A percentile compares a stretch with the other conserved stretches of the same genome.
These are phyloP conservation scores for Peromyscus leucopus DNA, from an alignment of 2,113 vertebrate species.

Conservation along the genomic window DNA sequence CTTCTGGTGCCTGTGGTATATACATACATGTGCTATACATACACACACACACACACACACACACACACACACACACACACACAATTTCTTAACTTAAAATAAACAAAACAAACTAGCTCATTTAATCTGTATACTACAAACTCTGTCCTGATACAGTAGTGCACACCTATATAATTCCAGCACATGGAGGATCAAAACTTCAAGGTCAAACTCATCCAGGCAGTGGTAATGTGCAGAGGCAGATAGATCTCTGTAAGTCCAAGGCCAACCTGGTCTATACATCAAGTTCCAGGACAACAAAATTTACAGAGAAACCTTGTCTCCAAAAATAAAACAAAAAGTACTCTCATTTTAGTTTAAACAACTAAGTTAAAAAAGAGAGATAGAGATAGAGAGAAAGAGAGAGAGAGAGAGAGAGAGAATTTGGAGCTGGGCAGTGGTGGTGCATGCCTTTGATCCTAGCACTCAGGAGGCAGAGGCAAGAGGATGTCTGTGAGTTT, in stretches of 20 bases:
- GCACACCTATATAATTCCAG: background rate
- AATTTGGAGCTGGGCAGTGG: background rate
- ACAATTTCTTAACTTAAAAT: background rate
- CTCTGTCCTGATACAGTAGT: background rate
- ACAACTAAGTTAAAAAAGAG: background rate
- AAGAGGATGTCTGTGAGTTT: too few species aligned
- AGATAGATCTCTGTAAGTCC: background rate
- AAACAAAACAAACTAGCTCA: background rate
- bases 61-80: background rate
- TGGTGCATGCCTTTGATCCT: too few species aligned
- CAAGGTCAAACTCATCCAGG: background rate
- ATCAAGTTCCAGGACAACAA: background rate
- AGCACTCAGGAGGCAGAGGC: too few species aligned
- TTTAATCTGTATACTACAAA: background rate
- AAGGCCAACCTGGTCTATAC: background rate
- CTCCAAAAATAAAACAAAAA: background rate
- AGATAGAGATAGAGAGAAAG: background rate
- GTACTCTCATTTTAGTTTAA: constrained; percentile 17
- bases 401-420: too few species aligned
- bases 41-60: background rate
- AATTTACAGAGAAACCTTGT: background rate
- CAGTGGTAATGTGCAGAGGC: background rate
- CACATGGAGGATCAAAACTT: background rate
- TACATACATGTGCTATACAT: too few species aligned
- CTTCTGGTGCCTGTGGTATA: background rate